phyloP scores from a whole-genome alignment of 2,113 vertebrate genomes.

The Chionis minor region DNA sequence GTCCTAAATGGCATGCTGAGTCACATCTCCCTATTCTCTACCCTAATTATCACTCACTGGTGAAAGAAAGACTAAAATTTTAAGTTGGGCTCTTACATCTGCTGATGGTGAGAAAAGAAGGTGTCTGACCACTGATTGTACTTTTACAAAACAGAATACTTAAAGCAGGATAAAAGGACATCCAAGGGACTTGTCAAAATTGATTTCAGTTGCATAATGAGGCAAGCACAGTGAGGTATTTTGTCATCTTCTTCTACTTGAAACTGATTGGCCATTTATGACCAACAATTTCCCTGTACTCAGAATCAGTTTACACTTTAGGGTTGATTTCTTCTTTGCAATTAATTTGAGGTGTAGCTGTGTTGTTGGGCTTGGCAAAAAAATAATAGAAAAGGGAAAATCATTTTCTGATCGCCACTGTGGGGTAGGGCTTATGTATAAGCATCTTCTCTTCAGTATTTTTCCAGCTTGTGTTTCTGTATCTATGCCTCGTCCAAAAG shows the following conservation, averaged over 20 bases:
- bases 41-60: not conserved
- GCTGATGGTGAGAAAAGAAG: not conserved
- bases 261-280: not conserved
- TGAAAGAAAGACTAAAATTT: not conserved
- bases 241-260: not conserved
- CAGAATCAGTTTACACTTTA: not conserved
- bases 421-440: not conserved
- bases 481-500: not conserved
- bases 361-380: not conserved
- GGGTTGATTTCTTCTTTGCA: not conserved
- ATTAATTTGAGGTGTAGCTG: not conserved
- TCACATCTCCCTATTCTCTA: not conserved
- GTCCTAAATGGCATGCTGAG: not conserved
- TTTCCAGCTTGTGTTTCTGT: not conserved
- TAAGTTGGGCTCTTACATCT: not conserved
- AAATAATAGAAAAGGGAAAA: not conserved
- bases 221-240: not conserved
- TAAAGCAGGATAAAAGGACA: not conserved
- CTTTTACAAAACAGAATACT: not conserved
- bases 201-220: not conserved
- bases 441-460: not conserved
- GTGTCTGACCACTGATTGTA: not conserved
- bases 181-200: not conserved
- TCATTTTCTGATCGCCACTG: not conserved
- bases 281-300: not conserved